Evolutionary conservation across 2,797 vertebrate species (phyloP).

Genomic region (Geotrypetes seraphini): DNA sequence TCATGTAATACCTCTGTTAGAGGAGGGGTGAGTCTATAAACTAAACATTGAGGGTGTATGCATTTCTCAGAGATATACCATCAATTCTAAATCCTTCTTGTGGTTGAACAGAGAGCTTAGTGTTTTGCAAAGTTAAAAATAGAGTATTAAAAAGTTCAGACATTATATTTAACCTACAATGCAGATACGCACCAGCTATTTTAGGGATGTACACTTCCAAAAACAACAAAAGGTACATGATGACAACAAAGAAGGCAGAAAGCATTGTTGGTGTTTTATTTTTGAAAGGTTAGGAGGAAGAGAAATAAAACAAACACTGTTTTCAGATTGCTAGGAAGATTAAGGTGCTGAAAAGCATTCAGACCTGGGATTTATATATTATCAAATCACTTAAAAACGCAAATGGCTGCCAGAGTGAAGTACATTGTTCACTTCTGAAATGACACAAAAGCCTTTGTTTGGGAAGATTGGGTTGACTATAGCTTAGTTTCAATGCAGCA

Average conservation of each 20-base stretch:
- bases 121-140: too few relatives aligned
- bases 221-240: constrained; percentile 18
- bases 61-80: too few relatives aligned
- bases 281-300: constrained; percentile 36
- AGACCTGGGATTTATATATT: constrained; percentile 56
- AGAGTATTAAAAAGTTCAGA: too few relatives aligned
- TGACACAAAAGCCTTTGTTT: constrained; percentile 67
- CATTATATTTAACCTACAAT: too few relatives aligned
- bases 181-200: too few relatives aligned
- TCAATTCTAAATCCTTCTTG: too few relatives aligned
- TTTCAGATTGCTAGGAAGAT: constrained; percentile 53
- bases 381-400: constrained; percentile 56
- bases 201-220: too few relatives aligned
- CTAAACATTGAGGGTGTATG: too few relatives aligned
- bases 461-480: constrained; percentile 49
- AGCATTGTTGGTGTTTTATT: constrained; percentile 31
- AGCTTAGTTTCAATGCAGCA: constrained; percentile 58
- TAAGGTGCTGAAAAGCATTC: constrained; percentile 55
- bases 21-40: too few relatives aligned
- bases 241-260: constrained; percentile 25
- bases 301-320: constrained; percentile 30
- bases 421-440: constrained; percentile 63
- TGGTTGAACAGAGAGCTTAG: too few relatives aligned
- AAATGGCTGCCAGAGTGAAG: constrained; percentile 57
- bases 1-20: too few relatives aligned